Percentiles rank a stretch among this genome's conserved stretches.
Conservation (phyloP, 1,140 invertebrate genomes). For the Aphidius gifuensis region DNA sequence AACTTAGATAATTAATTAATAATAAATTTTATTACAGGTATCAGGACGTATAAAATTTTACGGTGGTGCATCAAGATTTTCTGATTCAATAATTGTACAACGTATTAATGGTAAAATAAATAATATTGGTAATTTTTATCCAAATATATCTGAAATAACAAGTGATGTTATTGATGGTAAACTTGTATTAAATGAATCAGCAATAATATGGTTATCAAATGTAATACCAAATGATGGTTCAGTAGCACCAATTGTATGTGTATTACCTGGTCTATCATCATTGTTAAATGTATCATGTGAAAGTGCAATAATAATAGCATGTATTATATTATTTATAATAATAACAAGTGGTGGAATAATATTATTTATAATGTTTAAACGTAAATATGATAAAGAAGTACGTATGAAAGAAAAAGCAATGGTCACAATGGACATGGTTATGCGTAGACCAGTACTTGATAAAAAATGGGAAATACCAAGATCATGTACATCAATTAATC, state of each 20-base stretch:
- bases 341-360: constrained; percentile 62
- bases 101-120: constrained; percentile 59
- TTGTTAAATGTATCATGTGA: constrained; percentile 69
- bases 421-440: constrained; percentile 67
- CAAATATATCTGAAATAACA: constrained; percentile 52
- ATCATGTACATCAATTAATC: constrained; percentile 84
- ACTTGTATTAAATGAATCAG: constrained; percentile 56
- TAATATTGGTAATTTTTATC: constrained; percentile 65
- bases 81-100: constrained; percentile 70
- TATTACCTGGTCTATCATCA: constrained; percentile 63
- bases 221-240: constrained; percentile 68
- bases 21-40: constrained; percentile 46
- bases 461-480: constrained; percentile 80
- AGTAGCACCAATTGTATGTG: constrained; percentile 59
- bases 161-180: constrained; percentile 49
- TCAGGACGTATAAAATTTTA: constrained; percentile 72
- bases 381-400: constrained; percentile 72
- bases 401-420: constrained; percentile 68
- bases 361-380: constrained; percentile 68
- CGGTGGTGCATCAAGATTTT: constrained; percentile 66
- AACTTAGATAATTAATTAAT: background rate
- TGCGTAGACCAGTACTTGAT: constrained; percentile 63
- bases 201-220: constrained; percentile 66
- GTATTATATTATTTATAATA: constrained; percentile 65
- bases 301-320: constrained; percentile 68